Conservation (phyloP, 1,140 invertebrate species). For the Drosophila kurseongensis region DNA sequence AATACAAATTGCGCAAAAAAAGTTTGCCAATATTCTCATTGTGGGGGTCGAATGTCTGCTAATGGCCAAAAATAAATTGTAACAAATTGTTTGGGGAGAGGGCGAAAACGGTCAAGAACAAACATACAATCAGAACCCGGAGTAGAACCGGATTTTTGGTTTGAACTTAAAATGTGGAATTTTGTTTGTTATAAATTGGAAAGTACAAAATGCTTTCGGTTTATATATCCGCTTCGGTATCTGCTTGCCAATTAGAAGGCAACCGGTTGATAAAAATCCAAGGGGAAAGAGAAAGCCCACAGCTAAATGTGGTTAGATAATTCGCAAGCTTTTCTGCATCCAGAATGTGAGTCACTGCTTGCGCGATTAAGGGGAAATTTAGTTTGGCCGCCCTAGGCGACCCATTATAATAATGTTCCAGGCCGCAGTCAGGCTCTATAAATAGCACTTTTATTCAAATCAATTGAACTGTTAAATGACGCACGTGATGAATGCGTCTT, state of each 20-base stretch:
- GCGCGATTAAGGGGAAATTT: slow-evolving; percentile 22
- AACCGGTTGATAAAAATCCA: slow-evolving; percentile 56
- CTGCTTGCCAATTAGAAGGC: slow-evolving; percentile 50
- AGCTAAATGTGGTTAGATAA: slow-evolving; percentile 32
- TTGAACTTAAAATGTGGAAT: slow-evolving; percentile 51
- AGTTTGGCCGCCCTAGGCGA: slow-evolving; percentile 17
- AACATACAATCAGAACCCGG: slow-evolving; percentile 11
- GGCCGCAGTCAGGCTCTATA: slow-evolving; percentile 39
- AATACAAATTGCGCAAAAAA: slow-evolving; percentile 29
- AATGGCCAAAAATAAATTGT: slow-evolving; percentile 50
- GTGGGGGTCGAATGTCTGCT: slow-evolving; percentile 27
- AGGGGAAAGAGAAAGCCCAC: slow-evolving; percentile 58
- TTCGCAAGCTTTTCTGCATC: slow-evolving; percentile 35
- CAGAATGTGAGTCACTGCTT: slow-evolving; percentile 26
- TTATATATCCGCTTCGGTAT: slow-evolving; percentile 55
- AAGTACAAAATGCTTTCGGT: slow-evolving; percentile 73
- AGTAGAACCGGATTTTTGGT: slow-evolving; percentile 62
- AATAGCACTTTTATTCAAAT: slow-evolving; percentile 50
- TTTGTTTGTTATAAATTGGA: slow-evolving; percentile 69
- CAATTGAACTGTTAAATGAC: slow-evolving; percentile 81
- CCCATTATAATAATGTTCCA: slow-evolving; percentile 22
- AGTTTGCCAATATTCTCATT: slow-evolving; percentile 20
- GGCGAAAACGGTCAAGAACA: slow-evolving; percentile 14
- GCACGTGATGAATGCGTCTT: slow-evolving; percentile 74
- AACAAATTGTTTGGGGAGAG: slow-evolving; percentile 58